Conservation (phyloP, 2,888 invertebrate genomes). For the Microchrysa polita region DNA sequence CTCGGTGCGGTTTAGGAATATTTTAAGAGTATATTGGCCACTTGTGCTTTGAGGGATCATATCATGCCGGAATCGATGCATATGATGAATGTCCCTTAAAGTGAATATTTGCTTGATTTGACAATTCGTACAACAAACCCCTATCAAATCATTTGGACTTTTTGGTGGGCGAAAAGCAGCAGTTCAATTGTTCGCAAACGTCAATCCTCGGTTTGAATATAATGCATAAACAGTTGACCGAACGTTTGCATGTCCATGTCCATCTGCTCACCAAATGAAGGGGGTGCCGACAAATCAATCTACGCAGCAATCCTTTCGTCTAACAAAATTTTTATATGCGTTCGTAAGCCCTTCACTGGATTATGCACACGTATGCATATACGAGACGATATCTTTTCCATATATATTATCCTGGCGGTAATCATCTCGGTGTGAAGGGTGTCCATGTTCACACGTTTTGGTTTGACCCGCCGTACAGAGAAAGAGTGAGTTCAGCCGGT, state of each 20-base stretch:
- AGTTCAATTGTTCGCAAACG: conserved; percentile 25
- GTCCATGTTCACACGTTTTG: conserved; percentile 12
- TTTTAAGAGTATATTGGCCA: not conserved
- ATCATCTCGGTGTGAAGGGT: conserved; percentile 23
- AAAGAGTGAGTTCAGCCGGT: too few species aligned
- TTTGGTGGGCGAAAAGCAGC: not conserved
- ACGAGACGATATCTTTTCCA: conserved; percentile 25
- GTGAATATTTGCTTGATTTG: conserved; percentile 49
- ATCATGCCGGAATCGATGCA: not conserved
- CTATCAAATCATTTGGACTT: not conserved
- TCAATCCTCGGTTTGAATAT: not conserved
- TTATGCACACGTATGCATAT: conserved; percentile 18
- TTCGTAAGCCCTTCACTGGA: conserved; percentile 28
- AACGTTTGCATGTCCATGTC: conserved; percentile 10
- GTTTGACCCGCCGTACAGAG: too few species aligned
- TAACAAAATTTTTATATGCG: not conserved
- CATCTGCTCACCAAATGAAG: conserved; percentile 12
- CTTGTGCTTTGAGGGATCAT: not conserved
- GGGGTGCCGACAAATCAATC: conserved; percentile 19
- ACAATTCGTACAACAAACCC: conserved; percentile 41
- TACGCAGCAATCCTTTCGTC: not conserved
- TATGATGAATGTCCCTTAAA: conserved; percentile 33
- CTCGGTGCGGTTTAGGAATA: not conserved
- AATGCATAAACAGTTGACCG: not conserved
- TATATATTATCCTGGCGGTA: conserved; percentile 36